phyloP scores from a whole-genome alignment of 2,888 invertebrate species.

The Melanostoma mellinum region DNA sequence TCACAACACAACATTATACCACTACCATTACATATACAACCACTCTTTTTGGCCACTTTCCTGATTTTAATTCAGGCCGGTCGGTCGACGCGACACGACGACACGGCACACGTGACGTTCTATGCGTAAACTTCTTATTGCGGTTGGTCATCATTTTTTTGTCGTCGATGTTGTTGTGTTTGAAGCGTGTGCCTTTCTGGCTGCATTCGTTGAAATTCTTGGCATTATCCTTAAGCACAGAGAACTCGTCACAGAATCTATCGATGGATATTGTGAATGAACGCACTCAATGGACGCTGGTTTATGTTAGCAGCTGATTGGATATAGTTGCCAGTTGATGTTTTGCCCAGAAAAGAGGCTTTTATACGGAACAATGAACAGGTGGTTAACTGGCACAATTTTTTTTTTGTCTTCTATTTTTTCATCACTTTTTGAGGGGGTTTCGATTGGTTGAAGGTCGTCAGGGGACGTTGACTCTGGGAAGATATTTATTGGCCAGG shows the following conservation, averaged over 20 bases:
- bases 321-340: constrained; percentile 65
- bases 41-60: constrained; percentile 65
- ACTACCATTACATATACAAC: constrained; percentile 16
- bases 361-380: constrained; percentile 52
- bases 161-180: constrained; percentile 29
- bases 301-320: constrained; percentile 56
- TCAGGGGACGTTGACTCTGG: constrained; percentile 44
- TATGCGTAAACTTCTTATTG: constrained; percentile 55
- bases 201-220: constrained; percentile 66
- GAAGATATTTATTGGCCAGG: constrained; percentile 58
- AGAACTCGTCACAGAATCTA: constrained; percentile 51
- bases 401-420: constrained; percentile 14
- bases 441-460: constrained; percentile 56
- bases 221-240: constrained; percentile 64
- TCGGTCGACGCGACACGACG: constrained; percentile 16
- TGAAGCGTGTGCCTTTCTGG: constrained; percentile 68
- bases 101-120: constrained; percentile 10
- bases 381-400: constrained; percentile 56
- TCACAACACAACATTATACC: constrained; percentile 41
- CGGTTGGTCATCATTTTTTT: constrained; percentile 33
- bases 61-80: constrained; percentile 64
- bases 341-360: constrained; percentile 67
- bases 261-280: constrained; percentile 58
- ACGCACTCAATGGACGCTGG: constrained; percentile 54
- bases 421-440: constrained; percentile 39